Evolutionary conservation across 2,888 invertebrate species (phyloP), one percentile per base, ranked within the genome.

Genomic region (Cerastis rubricosa): DNA sequence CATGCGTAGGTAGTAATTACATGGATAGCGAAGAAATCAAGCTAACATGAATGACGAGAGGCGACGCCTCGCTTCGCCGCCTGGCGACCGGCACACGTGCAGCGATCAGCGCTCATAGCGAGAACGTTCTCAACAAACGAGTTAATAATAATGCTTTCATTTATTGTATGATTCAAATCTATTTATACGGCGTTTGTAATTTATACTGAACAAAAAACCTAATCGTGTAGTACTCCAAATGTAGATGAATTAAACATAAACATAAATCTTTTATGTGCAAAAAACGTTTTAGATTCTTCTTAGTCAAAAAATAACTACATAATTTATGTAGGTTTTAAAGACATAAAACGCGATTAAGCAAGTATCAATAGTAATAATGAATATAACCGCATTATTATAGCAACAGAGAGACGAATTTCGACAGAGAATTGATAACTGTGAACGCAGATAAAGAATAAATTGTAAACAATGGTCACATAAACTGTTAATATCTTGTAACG

Each of bases 401-500:
- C 95, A 95, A 95, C 94, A 93, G 93, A 89, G 90, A 88, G 87
- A 92, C 89, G 88, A 93, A 92, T 94, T 95, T 94, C 93, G 93
- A 95, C 93, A 93, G 92, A 91, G 92, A 91, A 89, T 91, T 92
- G 94, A 95, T 95, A 95, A 95, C 93, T 91, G 92, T 89, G 90
- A 90, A 92, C 87, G 89, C 85, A 88, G 95, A 95, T 95, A 96
- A 95, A 92, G 90, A 93, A 93, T 92, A 92, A 89, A 94, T 94
- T 95, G 94, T 96, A 95, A 96, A 96, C 95, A 96, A 94, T 94
- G 90, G 92, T 89, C 90, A 89, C 90, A 91, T 91, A 89, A 87
- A 91, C 87, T 89, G 88, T 89, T 89, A 89, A 89, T 89, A 90
- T 89, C 90, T 94, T 91, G 89, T 92, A 94, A 94, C 93, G 94